Conservation (phyloP, 2,113 vertebrate species). For the Gavia stellata region DNA sequence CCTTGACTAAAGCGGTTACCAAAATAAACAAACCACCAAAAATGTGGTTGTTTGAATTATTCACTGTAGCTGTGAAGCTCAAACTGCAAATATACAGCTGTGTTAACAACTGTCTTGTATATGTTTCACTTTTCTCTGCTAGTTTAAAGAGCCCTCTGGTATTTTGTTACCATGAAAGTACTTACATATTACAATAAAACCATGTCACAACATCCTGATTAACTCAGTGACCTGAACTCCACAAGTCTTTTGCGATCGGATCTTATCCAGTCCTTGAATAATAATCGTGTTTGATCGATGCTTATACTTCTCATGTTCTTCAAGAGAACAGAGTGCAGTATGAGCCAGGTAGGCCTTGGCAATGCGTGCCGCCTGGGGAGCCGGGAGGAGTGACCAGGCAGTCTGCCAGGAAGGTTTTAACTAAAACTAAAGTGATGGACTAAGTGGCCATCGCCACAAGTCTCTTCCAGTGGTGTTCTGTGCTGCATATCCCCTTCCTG, state of each 20-base stretch:
- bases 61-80: neutral
- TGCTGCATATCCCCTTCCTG: neutral
- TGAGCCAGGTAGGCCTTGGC: neutral
- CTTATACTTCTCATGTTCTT: neutral
- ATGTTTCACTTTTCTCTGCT: neutral
- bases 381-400: neutral
- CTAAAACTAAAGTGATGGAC: neutral
- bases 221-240: neutral
- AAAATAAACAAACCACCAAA: neutral
- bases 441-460: neutral
- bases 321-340: neutral
- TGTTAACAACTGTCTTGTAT: neutral
- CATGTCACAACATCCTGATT: neutral
- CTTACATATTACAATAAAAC: neutral
- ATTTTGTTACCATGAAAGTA: neutral
- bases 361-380: neutral
- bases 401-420: neutral
- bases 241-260: neutral
- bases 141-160: neutral
- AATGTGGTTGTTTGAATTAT: neutral
- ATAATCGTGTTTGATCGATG: neutral
- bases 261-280: neutral
- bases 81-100: neutral
- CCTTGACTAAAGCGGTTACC: neutral
- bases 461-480: neutral